Evolutionary conservation across 2,888 invertebrate species (phyloP), one percentile per base, ranked within the genome.

Genomic region (Patella pellucida): DNA sequence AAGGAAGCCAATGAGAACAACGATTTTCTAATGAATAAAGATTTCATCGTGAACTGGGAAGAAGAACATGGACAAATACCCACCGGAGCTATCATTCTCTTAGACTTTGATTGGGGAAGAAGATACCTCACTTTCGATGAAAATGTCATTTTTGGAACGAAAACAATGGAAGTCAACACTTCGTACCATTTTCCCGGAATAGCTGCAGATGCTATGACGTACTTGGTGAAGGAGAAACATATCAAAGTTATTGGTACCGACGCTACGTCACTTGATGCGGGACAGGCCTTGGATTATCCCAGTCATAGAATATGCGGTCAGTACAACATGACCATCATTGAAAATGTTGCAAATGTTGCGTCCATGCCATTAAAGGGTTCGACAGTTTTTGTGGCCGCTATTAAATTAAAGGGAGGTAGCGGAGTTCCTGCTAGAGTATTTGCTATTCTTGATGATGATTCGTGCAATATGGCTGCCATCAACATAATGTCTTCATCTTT

Each of bases 221-320:
- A 93, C 93, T 92, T 94, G 79, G 92, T 92, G 0, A 88, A 93
- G 62, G 56, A 68, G n/a, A 91, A 72, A 2, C 16, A 51, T n/a
- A 68, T 92, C 12, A 92, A 92, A 78, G 92, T 94, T 78, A 92
- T 93, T 4, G 94, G 94, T 0, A 92, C 94, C 0, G 94, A 94
- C 85, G 92, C 93, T 0, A 92, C 94, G 0, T 93, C 94, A 12
- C 89, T 93, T 2, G 94, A 94, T 88, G 91, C 92, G 0, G 93
- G 93, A 81, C 78, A 87, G 83, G 86, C 91, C 85, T 71, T 84
- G 85, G 85, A 89, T 52, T 91, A 92, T 3, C 91, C 91, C 0
- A 91, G 90, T 7, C 94, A 93, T 83, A 91, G 92, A 1, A 91
- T 92, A 27, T 91, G 94, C 15, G 90, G 86, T 1, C 82, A 82